phyloP scores from a whole-genome alignment of 2,113 vertebrate genomes.

The Rhegmatorhina hoffmannsi region DNA sequence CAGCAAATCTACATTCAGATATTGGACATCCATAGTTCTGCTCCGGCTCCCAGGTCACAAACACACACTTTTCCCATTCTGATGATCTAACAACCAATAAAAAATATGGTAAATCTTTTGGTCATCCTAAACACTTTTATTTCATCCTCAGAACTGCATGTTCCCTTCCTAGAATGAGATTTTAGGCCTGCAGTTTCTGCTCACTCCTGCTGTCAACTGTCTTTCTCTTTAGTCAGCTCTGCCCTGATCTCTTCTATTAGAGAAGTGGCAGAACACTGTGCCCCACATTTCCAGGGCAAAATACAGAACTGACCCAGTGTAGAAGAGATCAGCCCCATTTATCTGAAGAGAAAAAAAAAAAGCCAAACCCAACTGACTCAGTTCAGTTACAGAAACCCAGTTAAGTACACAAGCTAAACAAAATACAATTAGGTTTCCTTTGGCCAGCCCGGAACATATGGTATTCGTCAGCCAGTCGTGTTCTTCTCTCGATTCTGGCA shows the following conservation, averaged over 20 bases:
- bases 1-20: background rate
- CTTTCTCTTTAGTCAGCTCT: background rate
- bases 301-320: background rate
- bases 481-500: constrained; percentile 59
- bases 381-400: constrained; percentile 40
- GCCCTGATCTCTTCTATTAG: background rate
- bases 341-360: background rate
- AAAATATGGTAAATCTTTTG: background rate
- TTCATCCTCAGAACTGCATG: constrained; percentile 28
- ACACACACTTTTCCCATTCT: background rate
- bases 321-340: background rate
- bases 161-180: background rate
- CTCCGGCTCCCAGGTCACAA: background rate
- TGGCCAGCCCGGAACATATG: constrained; percentile 69
- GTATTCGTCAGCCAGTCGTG: constrained; percentile 65
- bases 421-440: constrained; percentile 66
- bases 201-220: background rate
- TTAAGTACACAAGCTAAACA: constrained; percentile 62
- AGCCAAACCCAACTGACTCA: background rate
- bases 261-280: background rate
- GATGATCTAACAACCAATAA: background rate
- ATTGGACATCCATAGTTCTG: background rate
- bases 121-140: background rate
- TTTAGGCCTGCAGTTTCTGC: constrained; percentile 10
- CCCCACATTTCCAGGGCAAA: background rate